phyloP scores from a whole-genome alignment of 2,888 invertebrate genomes.

The Xylophagus ater region DNA sequence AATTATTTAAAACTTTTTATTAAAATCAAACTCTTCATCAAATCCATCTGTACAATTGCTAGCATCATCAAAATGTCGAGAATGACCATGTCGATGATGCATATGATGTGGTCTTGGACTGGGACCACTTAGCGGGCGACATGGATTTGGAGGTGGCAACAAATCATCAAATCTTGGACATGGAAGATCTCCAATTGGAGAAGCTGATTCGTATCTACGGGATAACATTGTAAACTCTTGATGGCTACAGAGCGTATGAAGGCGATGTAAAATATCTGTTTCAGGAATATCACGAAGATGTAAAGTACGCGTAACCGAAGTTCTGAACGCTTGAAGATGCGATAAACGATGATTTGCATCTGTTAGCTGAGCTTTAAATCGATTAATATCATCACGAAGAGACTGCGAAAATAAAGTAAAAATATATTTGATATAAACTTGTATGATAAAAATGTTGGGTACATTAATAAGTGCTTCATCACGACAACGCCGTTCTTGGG shows the following conservation, averaged over 20 bases:
- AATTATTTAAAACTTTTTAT: conserved; percentile 6
- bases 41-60: conserved; percentile 5
- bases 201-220: conserved; percentile 51
- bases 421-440: neutral
- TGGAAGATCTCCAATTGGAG: conserved; percentile 36
- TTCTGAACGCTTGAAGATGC: conserved; percentile 65
- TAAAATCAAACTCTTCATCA: conserved; percentile 7
- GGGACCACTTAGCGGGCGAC: conserved; percentile 30
- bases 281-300: conserved; percentile 63
- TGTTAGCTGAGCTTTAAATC: conserved; percentile 60
- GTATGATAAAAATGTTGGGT: conserved; percentile 12
- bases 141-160: conserved; percentile 30
- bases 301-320: conserved; percentile 59
- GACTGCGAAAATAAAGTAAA: conserved; percentile 34
- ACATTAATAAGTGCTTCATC: conserved; percentile 38
- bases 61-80: conserved; percentile 2
- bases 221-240: conserved; percentile 78
- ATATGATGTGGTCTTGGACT: conserved; percentile 18
- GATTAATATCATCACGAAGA: conserved; percentile 62
- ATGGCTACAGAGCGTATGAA: conserved; percentile 75
- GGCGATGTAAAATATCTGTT: conserved; percentile 62
- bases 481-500: conserved; percentile 34
- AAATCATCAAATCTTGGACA: conserved; percentile 34
- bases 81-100: neutral
- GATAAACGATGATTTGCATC: conserved; percentile 67